Evolutionary conservation across 2,113 vertebrate species (phyloP).

Genomic region (Hassar affinis): DNA sequence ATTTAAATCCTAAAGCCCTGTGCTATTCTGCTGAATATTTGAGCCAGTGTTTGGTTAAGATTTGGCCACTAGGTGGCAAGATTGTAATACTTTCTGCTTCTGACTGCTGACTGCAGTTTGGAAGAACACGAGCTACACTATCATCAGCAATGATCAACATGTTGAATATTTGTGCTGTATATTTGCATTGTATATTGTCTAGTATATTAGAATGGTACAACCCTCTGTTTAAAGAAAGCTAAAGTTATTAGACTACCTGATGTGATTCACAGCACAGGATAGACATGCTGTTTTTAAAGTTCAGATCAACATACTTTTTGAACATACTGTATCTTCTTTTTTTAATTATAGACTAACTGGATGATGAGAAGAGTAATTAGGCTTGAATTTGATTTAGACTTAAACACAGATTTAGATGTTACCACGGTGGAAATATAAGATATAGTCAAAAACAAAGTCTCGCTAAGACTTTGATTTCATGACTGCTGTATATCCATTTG

Average conservation of each 20-base stretch:
- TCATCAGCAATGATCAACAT: background rate
- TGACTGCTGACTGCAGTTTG: background rate
- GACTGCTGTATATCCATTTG: too few relatives aligned
- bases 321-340: background rate
- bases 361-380: background rate
- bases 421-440: too few relatives aligned
- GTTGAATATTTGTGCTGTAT: background rate
- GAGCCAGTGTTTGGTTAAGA: background rate
- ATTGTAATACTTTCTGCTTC: constrained; percentile 4
- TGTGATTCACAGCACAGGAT: background rate
- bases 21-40: background rate
- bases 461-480: too few relatives aligned
- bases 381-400: too few relatives aligned
- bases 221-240: background rate
- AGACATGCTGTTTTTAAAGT: too few relatives aligned
- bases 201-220: background rate
- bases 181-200: background rate
- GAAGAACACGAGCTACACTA: background rate
- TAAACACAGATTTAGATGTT: too few relatives aligned
- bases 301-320: too few relatives aligned
- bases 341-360: background rate
- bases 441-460: too few relatives aligned
- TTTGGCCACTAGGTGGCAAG: constrained; percentile 42
- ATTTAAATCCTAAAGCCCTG: background rate
- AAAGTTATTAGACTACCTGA: background rate